Conservation (phyloP, 2,113 vertebrate species). For the Odocoileus hemionus region DNA sequence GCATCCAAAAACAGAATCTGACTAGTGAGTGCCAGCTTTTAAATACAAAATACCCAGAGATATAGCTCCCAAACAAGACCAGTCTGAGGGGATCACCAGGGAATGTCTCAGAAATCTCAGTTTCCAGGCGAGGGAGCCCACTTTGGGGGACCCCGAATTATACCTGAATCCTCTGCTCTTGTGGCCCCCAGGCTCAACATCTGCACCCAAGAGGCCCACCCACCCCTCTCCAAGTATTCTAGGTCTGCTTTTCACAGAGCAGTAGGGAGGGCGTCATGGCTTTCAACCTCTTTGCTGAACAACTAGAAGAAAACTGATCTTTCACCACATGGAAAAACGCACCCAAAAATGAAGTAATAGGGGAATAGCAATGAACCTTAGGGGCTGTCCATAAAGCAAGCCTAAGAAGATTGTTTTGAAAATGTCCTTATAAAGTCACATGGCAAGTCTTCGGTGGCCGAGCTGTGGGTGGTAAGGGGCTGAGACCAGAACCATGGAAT, state of each 20-base stretch:
- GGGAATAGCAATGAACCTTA: conserved; percentile 49
- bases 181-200: rapidly evolving
- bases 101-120: background rate
- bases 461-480: conserved; percentile 51
- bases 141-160: background rate
- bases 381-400: conserved; percentile 35
- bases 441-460: background rate
- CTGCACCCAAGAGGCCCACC: background rate
- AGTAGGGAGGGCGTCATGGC: background rate
- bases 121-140: background rate
- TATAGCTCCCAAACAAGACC: background rate
- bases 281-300: conserved; percentile 15
- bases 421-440: conserved; percentile 70
- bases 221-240: background rate
- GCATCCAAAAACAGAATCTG: background rate
- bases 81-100: background rate
- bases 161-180: background rate
- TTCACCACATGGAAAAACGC: conserved; percentile 15
- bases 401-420: conserved; percentile 21
- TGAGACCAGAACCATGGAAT: conserved; percentile 32
- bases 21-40: background rate
- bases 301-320: conserved; percentile 41
- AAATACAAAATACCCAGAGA: background rate
- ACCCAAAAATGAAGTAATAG: conserved; percentile 55
- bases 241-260: background rate